Conservation (phyloP, 1,140 invertebrate genomes). For the Adoxophyes honmai region DNA sequence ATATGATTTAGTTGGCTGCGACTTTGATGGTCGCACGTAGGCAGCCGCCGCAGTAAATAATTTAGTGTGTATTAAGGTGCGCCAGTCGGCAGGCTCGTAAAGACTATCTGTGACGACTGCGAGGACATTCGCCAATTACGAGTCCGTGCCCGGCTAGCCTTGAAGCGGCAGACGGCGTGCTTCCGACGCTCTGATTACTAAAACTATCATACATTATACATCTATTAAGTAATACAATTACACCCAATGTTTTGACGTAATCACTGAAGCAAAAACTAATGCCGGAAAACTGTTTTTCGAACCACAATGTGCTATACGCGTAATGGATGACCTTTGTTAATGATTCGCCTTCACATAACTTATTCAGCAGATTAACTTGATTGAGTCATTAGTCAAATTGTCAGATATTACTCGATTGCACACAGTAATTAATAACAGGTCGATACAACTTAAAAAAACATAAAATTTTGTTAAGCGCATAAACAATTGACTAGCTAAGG, state of each 20-base stretch:
- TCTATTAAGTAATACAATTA: not conserved
- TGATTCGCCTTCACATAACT: slow-evolving; percentile 21
- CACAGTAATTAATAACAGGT: slow-evolving; percentile 12
- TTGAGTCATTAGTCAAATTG: slow-evolving; percentile 23
- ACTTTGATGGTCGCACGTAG: slow-evolving; percentile 6
- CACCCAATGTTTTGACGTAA: not conserved
- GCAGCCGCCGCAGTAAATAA: not conserved
- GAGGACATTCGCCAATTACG: slow-evolving; percentile 4
- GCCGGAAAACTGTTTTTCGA: slow-evolving; percentile 18
- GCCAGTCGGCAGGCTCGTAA: not conserved
- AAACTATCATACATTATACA: slow-evolving; percentile 25
- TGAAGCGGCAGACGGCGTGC: slow-evolving; percentile 33
- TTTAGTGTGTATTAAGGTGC: not conserved
- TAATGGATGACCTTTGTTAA: slow-evolving; percentile 19
- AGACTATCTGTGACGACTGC: not conserved
- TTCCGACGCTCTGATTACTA: slow-evolving; percentile 15
- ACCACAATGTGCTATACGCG: slow-evolving; percentile 16
- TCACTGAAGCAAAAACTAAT: not conserved
- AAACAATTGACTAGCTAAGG: not conserved
- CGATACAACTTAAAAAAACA: slow-evolving; percentile 3
- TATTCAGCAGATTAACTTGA: slow-evolving; percentile 21
- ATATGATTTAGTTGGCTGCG: not conserved
- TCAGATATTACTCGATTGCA: slow-evolving; percentile 14
- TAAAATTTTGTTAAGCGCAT: slow-evolving; percentile 8
- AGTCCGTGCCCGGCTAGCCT: slow-evolving; percentile 19